phyloP scores from a whole-genome alignment of 2,888 invertebrate genomes.

The Labia minor region DNA sequence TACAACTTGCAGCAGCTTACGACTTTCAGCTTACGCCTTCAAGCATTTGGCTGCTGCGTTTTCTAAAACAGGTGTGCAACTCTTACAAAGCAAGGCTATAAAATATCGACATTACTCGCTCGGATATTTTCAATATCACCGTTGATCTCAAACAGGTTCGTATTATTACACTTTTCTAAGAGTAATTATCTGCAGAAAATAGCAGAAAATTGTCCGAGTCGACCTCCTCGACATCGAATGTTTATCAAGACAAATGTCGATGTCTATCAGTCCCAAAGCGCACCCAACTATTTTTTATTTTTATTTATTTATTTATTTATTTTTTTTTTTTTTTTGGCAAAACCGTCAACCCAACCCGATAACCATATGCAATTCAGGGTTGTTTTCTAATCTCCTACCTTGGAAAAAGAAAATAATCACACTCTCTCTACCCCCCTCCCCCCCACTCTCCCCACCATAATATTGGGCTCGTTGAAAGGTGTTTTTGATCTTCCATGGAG shows the following conservation, averaged over 20 bases:
- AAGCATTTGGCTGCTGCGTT: not conserved
- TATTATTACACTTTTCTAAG: constrained; percentile 7
- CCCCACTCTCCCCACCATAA: no score
- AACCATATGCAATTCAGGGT: no score
- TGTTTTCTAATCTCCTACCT: no score
- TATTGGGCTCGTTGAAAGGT: no score
- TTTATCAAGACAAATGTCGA: constrained; percentile 6
- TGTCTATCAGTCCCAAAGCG: not conserved
- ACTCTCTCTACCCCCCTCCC: no score
- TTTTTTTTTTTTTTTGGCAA: no score
- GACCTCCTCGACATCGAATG: not conserved
- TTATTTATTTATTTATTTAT: no score
- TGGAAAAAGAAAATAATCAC: no score
- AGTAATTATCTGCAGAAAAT: constrained; percentile 1
- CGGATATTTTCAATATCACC: constrained; percentile 7
- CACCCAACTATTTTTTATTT: no score
- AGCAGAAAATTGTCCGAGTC: not conserved
- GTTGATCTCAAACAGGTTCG: not conserved
- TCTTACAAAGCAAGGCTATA: not conserved
- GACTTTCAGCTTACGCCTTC: not conserved
- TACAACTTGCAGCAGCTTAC: not conserved
- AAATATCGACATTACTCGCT: constrained; percentile 13
- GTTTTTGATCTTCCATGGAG: no score
- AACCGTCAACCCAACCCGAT: no score
- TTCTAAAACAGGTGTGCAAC: not conserved